phyloP scores from a whole-genome alignment of 2,888 invertebrate species.

The Pomacea canaliculata region DNA sequence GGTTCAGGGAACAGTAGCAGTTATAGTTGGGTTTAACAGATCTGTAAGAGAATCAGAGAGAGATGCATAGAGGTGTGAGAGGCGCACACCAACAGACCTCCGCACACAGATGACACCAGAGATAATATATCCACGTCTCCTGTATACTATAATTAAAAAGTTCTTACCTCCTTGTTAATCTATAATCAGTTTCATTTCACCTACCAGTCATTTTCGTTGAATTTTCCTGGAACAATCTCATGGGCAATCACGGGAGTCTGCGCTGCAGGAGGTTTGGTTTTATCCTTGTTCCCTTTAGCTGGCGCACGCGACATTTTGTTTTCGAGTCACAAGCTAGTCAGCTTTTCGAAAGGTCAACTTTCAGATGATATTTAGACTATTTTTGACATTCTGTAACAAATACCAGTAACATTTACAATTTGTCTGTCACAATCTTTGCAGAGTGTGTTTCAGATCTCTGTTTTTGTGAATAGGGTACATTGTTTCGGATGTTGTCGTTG shows the following conservation, averaged over 20 bases:
- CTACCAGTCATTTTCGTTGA: constrained; percentile 69
- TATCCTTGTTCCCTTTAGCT: constrained; percentile 60
- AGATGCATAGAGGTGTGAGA: no score
- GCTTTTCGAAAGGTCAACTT: not conserved
- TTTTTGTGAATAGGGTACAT: constrained; percentile 23
- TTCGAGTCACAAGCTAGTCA: not conserved
- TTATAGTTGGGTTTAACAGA: no score
- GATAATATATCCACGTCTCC: no score
- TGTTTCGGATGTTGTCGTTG: constrained; percentile 54
- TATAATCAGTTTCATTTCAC: constrained; percentile 7
- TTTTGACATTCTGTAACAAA: not conserved
- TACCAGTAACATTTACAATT: not conserved
- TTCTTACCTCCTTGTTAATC: not conserved
- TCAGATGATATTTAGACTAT: not conserved
- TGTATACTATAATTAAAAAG: not conserved
- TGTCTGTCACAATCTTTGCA: not conserved
- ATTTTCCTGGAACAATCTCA: constrained; percentile 70
- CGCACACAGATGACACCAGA: no score
- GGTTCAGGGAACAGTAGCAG: no score
- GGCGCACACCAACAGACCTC: no score
- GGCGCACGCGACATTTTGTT: constrained; percentile 54
- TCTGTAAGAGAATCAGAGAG: no score
- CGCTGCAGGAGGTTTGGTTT: constrained; percentile 56
- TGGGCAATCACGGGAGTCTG: constrained; percentile 65
- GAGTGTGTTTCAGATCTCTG: not conserved